phyloP scores from a whole-genome alignment of 2,888 invertebrate genomes.

The Hedychridium roseum region DNA sequence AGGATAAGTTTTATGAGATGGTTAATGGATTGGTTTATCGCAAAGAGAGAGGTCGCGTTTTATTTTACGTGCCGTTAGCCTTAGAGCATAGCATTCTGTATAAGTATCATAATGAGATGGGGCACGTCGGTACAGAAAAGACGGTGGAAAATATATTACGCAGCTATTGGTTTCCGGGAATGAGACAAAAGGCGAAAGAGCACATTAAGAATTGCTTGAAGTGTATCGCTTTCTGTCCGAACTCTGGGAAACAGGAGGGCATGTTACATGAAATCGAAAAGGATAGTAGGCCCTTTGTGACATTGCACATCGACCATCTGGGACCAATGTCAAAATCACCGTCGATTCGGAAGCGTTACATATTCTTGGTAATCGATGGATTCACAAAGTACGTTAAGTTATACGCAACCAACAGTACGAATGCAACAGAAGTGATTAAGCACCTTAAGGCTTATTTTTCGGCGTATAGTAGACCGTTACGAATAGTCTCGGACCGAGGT shows the following conservation, averaged over 20 bases:
- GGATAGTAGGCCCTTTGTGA: conserved; percentile 12
- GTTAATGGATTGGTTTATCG: conserved; percentile 26
- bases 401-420: not conserved
- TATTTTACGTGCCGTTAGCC: conserved; percentile 27
- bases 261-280: conserved; percentile 14
- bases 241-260: conserved; percentile 17
- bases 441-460: not conserved
- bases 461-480: not conserved
- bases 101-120: conserved; percentile 30
- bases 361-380: not conserved
- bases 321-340: not conserved
- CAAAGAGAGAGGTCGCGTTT: conserved; percentile 13
- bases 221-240: conserved; percentile 23
- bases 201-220: conserved; percentile 25
- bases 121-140: conserved; percentile 27
- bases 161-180: conserved; percentile 22
- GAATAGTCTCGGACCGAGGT: not conserved
- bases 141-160: conserved; percentile 15
- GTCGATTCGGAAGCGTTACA: not conserved
- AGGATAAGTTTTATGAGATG: conserved; percentile 24
- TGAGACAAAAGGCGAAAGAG: conserved; percentile 4
- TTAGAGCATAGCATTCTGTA: conserved; percentile 25
- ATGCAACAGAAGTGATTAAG: not conserved
- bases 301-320: conserved; percentile 11
- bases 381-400: not conserved